These are phyloP conservation scores for Eubucco bourcierii DNA, from an alignment of 2,113 vertebrate genomes.

Conservation along the genomic window DNA sequence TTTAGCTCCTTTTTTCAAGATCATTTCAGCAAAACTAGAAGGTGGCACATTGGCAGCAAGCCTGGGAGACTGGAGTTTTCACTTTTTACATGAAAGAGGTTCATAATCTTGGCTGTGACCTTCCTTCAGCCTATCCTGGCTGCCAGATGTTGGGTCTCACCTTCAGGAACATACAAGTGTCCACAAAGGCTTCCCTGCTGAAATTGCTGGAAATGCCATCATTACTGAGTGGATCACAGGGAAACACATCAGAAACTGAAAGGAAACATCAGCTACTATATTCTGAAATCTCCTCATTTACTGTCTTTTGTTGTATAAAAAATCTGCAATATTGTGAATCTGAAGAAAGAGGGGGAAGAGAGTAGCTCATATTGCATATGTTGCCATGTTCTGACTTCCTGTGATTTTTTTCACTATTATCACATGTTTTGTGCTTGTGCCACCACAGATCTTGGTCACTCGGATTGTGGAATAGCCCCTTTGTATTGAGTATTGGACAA, in stretches of 20 bases:
- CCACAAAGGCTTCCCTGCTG: background rate
- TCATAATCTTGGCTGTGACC: background rate
- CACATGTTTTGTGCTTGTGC: background rate
- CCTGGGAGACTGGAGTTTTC: background rate
- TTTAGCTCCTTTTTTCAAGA: conserved; percentile 20
- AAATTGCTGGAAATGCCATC: background rate
- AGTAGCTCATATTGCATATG: background rate
- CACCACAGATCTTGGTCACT: background rate
- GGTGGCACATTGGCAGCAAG: background rate
- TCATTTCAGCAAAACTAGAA: conserved; percentile 15
- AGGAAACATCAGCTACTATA: background rate
- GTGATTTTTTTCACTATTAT: background rate
- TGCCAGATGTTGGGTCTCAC: background rate
- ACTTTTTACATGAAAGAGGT: background rate
- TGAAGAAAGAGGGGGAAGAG: background rate
- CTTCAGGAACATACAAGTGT: background rate
- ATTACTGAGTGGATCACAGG: background rate
- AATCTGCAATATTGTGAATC: background rate
- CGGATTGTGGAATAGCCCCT: background rate
- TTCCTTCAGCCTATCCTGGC: background rate
- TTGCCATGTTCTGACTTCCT: background rate
- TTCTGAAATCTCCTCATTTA: background rate
- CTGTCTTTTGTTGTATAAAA: background rate
- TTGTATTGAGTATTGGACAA: background rate
- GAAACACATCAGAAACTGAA: background rate